Evolutionary conservation across 2,888 invertebrate genomes (phyloP), one percentile per base, ranked within the genome.

Genomic region (Pilophorus perplexus): DNA sequence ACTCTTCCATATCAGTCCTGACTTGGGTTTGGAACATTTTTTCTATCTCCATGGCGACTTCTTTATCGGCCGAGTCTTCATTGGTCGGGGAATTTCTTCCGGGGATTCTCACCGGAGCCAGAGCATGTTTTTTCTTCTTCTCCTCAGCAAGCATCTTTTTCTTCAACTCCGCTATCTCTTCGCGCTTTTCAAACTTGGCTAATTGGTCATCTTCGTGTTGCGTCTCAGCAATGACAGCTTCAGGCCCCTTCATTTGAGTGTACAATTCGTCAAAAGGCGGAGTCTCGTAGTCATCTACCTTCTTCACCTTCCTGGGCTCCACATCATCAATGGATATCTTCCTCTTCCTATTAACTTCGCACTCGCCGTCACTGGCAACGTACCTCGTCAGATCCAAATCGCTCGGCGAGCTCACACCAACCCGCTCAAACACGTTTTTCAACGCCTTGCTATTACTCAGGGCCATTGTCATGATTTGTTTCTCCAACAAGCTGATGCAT

Each of bases 201-300:
- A 62, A n/a, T 48, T 62, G 62, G 20, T 62, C 62, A 33, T 62
- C 62, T 46, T 62, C 62, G 2, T 37, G 1, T 23, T 55, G 55
- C n/a, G 55, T 55, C 14, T 55, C 37, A 22, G 55, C 22, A 8
- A 54, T 12, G 2, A n/a, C 28, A 1, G 40, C 59, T 3, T 59
- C 40, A 14, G 40, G 18, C 22, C n/a, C 28, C n/a, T 48, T 37
- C 12, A 62, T 62, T 27, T 62, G 62, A 14, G 27, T 44, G n/a
- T 62, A 62, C 44, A 62, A 33, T 5, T 23, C 22, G 23, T 62
- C 62, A 33, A 62, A 46, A 5, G 44, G 62, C 8, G 62, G 62
- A 5, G 46, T 62, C 10, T 46, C 12, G 16, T 46, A 62, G 5
- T 22, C 48, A 1, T n/a, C 38, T 2, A 37, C n/a, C 38, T 38